Evolutionary conservation across 2,888 invertebrate species (phyloP).

Genomic region (Orthosia cruda): DNA sequence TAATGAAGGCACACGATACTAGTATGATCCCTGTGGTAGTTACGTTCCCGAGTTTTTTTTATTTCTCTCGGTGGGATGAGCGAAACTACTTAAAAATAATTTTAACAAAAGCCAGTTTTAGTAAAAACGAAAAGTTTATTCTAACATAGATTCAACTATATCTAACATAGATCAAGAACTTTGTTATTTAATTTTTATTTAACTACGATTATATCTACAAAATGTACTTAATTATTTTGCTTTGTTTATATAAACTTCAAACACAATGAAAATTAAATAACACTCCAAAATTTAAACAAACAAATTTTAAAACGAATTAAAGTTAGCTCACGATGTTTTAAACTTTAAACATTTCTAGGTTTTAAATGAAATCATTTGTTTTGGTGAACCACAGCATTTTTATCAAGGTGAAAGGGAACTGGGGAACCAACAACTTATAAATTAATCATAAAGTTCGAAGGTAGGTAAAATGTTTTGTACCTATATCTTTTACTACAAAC

Average conservation of each 20-base stretch:
- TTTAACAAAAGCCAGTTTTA: background rate
- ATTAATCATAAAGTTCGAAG: background rate
- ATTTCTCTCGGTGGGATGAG: no score
- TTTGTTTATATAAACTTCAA: background rate
- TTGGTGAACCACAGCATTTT: background rate
- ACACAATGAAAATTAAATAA: constrained; percentile 23
- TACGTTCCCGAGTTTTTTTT: no score
- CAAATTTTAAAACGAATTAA: constrained; percentile 16
- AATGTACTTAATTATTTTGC: background rate
- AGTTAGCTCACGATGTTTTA: constrained; percentile 6
- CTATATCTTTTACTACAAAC: background rate
- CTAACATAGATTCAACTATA: no score
- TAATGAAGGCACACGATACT: no score
- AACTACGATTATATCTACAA: background rate
- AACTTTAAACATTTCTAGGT: constrained; percentile 14
- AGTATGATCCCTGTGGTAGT: no score
- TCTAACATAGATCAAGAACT: background rate
- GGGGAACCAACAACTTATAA: background rate
- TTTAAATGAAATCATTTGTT: constrained; percentile 8
- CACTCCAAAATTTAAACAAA: constrained; percentile 13
- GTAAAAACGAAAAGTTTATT: background rate
- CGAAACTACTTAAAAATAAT: background rate
- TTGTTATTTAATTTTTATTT: background rate
- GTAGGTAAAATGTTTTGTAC: background rate
- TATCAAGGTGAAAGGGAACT: background rate